Conservation (phyloP, 2,113 vertebrate species). For the Chroicocephalus ridibundus region DNA sequence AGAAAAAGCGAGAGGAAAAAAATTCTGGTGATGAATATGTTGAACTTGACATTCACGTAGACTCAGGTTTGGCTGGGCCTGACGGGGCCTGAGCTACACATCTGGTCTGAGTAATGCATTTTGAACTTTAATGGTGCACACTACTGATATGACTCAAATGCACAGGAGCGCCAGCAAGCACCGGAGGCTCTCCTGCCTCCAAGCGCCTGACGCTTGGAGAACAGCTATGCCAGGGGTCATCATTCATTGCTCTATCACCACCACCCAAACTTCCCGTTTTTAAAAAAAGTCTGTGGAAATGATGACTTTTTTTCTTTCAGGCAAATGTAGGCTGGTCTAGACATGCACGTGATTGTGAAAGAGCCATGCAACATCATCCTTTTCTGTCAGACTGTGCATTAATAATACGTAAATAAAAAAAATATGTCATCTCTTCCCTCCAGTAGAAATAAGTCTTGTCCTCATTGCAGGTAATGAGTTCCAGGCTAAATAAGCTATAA, state of each 20-base stretch:
- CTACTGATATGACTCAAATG: slow-evolving; percentile 39
- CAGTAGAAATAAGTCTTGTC: neutral
- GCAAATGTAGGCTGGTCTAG: neutral
- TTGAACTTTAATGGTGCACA: slow-evolving; percentile 28
- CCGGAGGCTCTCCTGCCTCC: neutral
- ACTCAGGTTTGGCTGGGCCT: neutral
- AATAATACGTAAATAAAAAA: neutral
- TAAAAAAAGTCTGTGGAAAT: slow-evolving; percentile 7
- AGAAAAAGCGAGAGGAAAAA: neutral
- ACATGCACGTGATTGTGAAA: neutral
- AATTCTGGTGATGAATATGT: neutral
- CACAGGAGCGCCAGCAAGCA: neutral
- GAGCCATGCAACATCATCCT: neutral
- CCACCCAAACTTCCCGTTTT: neutral
- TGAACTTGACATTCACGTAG: slow-evolving; percentile 11
- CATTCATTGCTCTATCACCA: neutral
- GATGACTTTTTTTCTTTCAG: neutral
- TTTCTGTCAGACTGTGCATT: neutral
- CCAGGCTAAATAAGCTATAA: neutral
- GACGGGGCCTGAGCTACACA: neutral
- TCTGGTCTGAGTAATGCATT: slow-evolving; percentile 45
- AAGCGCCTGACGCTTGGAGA: neutral
- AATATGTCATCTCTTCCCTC: neutral
- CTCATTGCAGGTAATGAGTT: neutral
- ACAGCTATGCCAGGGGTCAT: neutral